Base-by-base conservation (phyloP, 2,888 invertebrate species). In the Dynastes hyllus region DNA sequence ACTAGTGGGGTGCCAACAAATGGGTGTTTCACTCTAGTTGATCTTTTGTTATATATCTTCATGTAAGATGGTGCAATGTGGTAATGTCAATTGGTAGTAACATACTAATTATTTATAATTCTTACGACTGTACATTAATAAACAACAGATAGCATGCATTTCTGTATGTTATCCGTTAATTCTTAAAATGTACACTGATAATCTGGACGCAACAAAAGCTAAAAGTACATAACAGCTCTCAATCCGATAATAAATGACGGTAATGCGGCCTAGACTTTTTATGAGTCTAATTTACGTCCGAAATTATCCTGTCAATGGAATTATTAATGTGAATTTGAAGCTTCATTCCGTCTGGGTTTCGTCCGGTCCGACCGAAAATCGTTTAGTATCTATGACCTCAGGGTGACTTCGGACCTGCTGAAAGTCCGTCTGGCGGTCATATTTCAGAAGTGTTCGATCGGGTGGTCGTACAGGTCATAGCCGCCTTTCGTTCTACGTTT, bases 231-330 rank as follows among this genome's bases (percentile, higher is more conserved):
- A 45, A 45, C 45, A 45, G 22, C 61, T 11, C 58, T 29, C 22
- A 61, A 61, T 61, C 5, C 5, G 32, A 32, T 70, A 53, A 70
- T 70, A 70, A 70, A 70, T 53, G 70, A 32, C n/a, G 16, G 9
- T 29, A 32, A 29, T 58, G n/a, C 55, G 3, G 32, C 53, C 22
- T n/a, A 13, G 53, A 65, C 67, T 32, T 73, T 53, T 61, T 73
- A 73, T 40, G 73, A 58, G 37, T 22, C 40, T 58, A 73, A 73
- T 73, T 73, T 73, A 73, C 22, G 51, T 37, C 40, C 58, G 40
- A 61, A 67, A 73, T 73, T 73, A 73, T 58, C 40, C 73, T 73
- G 73, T 73, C 73, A 73, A 58, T 73, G 73, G 51, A 29, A 58
- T 73, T 73, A 73, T 73, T 73, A 73, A 73, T 73, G 73, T 45